Evolutionary conservation across 2,113 vertebrate genomes (phyloP), one percentile per base, ranked within the genome.

Genomic region (Nycticebus coucang): DNA sequence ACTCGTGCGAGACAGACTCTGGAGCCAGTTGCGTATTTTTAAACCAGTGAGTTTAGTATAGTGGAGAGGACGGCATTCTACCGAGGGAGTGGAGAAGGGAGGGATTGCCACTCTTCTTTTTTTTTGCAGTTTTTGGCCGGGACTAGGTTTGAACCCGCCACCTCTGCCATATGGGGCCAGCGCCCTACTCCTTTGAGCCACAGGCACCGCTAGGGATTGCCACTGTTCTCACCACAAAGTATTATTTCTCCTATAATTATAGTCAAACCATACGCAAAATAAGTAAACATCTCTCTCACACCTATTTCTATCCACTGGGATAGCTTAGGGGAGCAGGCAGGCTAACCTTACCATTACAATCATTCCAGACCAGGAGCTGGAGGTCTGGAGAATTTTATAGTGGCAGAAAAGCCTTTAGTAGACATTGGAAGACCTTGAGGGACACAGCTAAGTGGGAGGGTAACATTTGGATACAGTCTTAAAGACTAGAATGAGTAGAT

Each of bases 251-350:
- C 0, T 87, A 22, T 79, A 68, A 85, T 91, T 93, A 57, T 71
- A 75, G 37, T 77, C 55, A 87, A 89, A 90, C 80, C 81, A 84
- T 53, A 37, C 71, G 33, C 35, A 96, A 89, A 95, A 95, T 37
- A 96, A 92, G 7, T 2, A 91, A 87, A 50, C 87, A 57, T 55
- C 66, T 85, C 11, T 78, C 50, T 81, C 55, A 89, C 80, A 89
- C 72, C 35, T 78, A 15, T 88, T 66, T 50, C 59, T 81, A 80
- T 59, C 71, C 45, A 57, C n/a, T 62, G 68, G 37, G 24, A 45
- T 92, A 45, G 83, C 12, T 50, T 64, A 71, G 22, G 69, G 33
- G 30, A 69, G 66, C 41, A 77, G 59, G 14, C 5, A 62, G 35
- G 89, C 78, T 77, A 55, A 82, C 21, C 26, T 53, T 28, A 0